phyloP scores from a whole-genome alignment of 2,113 vertebrate species.

The Marmota flaviventris region DNA sequence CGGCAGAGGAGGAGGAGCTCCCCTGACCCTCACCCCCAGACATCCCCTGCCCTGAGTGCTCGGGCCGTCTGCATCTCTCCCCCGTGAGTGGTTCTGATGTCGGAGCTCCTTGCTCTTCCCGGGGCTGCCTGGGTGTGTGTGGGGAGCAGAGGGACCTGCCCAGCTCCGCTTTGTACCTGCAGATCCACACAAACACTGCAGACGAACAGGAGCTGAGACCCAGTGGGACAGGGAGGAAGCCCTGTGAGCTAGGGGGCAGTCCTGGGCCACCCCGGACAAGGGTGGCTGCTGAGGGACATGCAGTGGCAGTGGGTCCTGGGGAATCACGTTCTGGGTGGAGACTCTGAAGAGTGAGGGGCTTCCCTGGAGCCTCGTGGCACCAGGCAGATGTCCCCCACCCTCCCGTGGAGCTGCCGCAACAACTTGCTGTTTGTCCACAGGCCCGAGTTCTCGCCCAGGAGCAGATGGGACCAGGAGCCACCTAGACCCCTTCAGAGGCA shows the following conservation, averaged over 20 bases:
- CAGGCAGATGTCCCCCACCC: too few relatives aligned
- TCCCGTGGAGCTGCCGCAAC: accelerated
- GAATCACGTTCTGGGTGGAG: neutral
- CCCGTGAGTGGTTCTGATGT: too few relatives aligned
- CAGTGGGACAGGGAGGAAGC: too few relatives aligned
- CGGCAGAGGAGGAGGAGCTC: neutral
- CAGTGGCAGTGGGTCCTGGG: neutral
- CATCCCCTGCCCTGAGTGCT: neutral
- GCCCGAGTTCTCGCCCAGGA: accelerated
- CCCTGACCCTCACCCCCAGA: neutral
- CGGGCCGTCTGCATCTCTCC: neutral
- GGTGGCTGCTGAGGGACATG: accelerated
- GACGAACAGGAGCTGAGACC: neutral
- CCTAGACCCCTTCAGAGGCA: neutral
- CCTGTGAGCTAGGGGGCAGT: too few relatives aligned
- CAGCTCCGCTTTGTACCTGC: accelerated
- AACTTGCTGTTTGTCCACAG: neutral
- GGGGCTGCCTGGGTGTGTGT: accelerated
- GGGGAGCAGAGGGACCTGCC: neutral
- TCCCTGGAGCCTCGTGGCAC: too few relatives aligned
- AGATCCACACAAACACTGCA: neutral
- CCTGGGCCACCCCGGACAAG: too few relatives aligned
- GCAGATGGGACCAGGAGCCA: neutral
- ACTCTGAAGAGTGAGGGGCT: neutral
- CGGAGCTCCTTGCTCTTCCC: accelerated